These are phyloP conservation scores for Acanthiza pusilla DNA, from an alignment of 2,797 vertebrate genomes.

Conservation along the genomic window DNA sequence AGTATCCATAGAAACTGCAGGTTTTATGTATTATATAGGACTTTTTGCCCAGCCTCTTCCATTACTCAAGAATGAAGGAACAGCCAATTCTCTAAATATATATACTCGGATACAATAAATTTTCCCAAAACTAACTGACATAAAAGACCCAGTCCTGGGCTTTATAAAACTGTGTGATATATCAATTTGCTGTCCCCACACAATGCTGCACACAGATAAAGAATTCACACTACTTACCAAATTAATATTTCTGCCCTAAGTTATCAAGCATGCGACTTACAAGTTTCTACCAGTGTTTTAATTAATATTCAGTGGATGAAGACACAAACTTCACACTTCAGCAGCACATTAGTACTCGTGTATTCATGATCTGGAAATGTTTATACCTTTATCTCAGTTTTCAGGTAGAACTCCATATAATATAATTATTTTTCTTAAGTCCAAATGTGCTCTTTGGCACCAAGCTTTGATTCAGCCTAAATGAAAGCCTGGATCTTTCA, in stretches of 20 bases:
- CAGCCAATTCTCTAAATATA: background rate
- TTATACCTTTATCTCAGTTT: background rate
- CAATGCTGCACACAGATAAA: background rate
- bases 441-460: background rate
- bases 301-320: background rate
- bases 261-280: background rate
- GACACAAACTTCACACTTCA: background rate
- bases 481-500: background rate
- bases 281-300: background rate
- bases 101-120: background rate
- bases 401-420: background rate
- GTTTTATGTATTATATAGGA: background rate
- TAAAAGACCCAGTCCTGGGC: background rate
- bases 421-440: background rate
- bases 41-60: background rate
- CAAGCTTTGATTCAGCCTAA: background rate
- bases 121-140: background rate
- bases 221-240: background rate
- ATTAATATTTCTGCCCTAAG: background rate
- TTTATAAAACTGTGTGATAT: background rate
- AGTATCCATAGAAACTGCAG: slow-evolving; percentile 5
- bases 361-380: background rate
- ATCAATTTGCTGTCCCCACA: background rate
- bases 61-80: background rate
- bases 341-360: background rate